A percentile compares a stretch with the other conserved stretches of the same genome.
These are phyloP conservation scores for Cyclophora albipunctata DNA, from an alignment of 2,888 invertebrate species.

Conservation along the genomic window DNA sequence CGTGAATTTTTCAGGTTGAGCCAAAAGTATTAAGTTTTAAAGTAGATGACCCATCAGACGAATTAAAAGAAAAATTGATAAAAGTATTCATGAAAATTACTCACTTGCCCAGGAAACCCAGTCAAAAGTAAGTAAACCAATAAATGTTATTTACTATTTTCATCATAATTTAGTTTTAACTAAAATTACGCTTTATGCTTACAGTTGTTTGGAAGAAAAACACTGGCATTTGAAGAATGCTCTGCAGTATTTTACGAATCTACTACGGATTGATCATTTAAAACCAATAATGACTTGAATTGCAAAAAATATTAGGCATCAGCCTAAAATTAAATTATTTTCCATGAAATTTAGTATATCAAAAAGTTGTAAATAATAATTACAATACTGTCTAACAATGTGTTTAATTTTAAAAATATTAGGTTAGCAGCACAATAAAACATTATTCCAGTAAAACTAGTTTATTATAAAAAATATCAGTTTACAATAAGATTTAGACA, in stretches of 20 bases:
- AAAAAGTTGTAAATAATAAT: no score
- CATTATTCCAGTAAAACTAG: no score
- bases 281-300: constrained; percentile 21
- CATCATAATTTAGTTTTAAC: background rate
- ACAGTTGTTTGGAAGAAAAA: constrained; percentile 78
- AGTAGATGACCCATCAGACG: constrained; percentile 44
- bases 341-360: background rate
- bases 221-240: constrained; percentile 75
- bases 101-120: constrained; percentile 31
- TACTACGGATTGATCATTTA: constrained; percentile 41
- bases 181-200: constrained; percentile 23
- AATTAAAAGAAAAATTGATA: constrained; percentile 39
- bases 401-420: no score
- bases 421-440: background rate
- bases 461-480: no score
- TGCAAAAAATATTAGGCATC: background rate
- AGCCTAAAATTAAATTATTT: background rate
- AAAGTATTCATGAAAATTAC: constrained; percentile 52
- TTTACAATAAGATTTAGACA: constrained; percentile 77
- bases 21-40: constrained; percentile 27
- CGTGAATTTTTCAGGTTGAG: no score
- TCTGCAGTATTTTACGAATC: constrained; percentile 45
- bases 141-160: background rate
- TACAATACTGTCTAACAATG: no score
- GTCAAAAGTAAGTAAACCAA: constrained; percentile 37